Percentiles rank a stretch among this genome's conserved stretches.
phyloP scores from a whole-genome alignment of 2,888 invertebrate genomes.

The Spilarctia lutea region DNA sequence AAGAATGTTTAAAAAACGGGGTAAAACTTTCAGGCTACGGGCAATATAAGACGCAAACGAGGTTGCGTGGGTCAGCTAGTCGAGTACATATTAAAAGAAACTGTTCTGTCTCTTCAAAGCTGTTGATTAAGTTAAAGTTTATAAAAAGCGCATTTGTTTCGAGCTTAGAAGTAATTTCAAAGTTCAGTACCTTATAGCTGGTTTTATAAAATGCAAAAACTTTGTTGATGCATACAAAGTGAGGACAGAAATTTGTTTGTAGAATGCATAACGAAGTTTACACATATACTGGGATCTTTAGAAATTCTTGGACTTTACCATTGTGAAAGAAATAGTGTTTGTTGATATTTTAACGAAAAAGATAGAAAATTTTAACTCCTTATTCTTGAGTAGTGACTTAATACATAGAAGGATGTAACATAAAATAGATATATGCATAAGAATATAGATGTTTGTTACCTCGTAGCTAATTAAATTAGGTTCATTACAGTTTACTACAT shows the following conservation, averaged over 20 bases:
- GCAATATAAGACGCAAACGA: too few relatives aligned
- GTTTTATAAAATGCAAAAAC: not conserved
- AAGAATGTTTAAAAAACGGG: too few relatives aligned
- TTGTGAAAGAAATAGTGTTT: not conserved
- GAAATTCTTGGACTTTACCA: not conserved
- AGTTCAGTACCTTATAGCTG: not conserved
- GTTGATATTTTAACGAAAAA: not conserved
- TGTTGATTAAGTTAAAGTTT: slow-evolving; percentile 16
- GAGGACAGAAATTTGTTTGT: not conserved
- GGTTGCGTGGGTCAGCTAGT: too few relatives aligned
- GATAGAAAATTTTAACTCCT: not conserved
- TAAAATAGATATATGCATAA: too few relatives aligned
- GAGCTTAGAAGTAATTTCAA: slow-evolving; percentile 8
- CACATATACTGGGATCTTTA: not conserved
- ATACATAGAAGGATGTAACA: too few relatives aligned
- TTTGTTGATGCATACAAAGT: not conserved
- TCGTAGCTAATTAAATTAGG: too few relatives aligned
- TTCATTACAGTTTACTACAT: too few relatives aligned
- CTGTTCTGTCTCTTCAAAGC: too few relatives aligned
- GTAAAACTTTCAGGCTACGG: too few relatives aligned
- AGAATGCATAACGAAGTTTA: not conserved
- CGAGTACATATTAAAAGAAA: too few relatives aligned
- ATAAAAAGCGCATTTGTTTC: slow-evolving; percentile 12
- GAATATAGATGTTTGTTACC: too few relatives aligned
- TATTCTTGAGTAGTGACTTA: too few relatives aligned